A percentile compares a stretch with the other conserved stretches of the same genome.
These are phyloP conservation scores for Drosophila pseudotakahashii DNA, from an alignment of 2,888 invertebrate genomes.

Conservation along the genomic window DNA sequence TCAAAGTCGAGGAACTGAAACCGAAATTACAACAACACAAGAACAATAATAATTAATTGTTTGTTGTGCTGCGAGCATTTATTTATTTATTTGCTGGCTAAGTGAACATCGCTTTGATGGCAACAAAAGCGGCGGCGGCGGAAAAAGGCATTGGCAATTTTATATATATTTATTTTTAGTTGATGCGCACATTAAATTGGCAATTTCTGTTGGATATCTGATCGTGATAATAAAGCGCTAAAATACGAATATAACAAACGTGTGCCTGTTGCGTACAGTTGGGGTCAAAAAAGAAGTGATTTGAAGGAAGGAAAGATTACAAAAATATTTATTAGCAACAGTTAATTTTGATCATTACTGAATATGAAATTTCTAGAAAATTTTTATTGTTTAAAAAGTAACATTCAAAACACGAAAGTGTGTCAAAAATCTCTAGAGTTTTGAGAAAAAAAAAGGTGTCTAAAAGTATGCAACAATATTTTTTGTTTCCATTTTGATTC, in stretches of 20 bases:
- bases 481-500: too few species aligned
- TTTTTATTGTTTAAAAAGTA: too few species aligned
- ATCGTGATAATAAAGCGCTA: slow-evolving; percentile 40
- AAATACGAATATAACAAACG: slow-evolving; percentile 29
- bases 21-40: slow-evolving; percentile 16
- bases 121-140: slow-evolving; percentile 29
- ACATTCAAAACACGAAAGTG: too few species aligned
- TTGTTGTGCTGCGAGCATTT: slow-evolving; percentile 39
- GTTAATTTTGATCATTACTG: too few species aligned
- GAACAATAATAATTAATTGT: slow-evolving; percentile 60
- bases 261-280: slow-evolving; percentile 12
- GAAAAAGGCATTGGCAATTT: slow-evolving; percentile 30
- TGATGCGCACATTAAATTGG: slow-evolving; percentile 69
- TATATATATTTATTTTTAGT: slow-evolving; percentile 70
- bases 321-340: too few species aligned
- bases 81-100: slow-evolving; percentile 55
- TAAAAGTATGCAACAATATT: too few species aligned
- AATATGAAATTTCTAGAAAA: too few species aligned
- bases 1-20: slow-evolving; percentile 13
- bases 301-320: background rate
- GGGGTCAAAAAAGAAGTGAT: background rate
- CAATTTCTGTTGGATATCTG: slow-evolving; percentile 49
- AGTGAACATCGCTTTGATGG: slow-evolving; percentile 21
- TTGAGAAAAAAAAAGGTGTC: too few species aligned
- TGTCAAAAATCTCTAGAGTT: too few species aligned